Percentiles rank a stretch among this genome's conserved stretches.
phyloP scores from a whole-genome alignment of 64 coral and sea anemone species.

The Stichodactyla mertensii region DNA sequence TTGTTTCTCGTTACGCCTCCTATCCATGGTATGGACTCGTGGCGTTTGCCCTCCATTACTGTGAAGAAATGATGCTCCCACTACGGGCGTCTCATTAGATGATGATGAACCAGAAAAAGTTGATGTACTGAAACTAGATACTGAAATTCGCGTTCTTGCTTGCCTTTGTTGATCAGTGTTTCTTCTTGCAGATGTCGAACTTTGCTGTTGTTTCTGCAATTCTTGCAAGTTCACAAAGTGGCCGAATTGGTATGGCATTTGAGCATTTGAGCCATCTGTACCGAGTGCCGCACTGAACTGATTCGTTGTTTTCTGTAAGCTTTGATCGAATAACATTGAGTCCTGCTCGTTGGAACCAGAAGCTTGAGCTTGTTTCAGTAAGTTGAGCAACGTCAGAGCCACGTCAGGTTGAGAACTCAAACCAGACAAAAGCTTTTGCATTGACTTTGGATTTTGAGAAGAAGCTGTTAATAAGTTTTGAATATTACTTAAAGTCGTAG shows the following conservation, averaged over 20 bases:
- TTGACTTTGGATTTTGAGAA: conserved; percentile 45
- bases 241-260: conserved; percentile 8
- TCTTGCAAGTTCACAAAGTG: conserved; percentile 13
- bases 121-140: background rate
- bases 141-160: background rate
- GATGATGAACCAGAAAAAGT: background rate
- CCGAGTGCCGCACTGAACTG: conserved; percentile 13
- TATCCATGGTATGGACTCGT: background rate
- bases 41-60: background rate
- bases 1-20: conserved; percentile 3
- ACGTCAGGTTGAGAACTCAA: conserved; percentile 52
- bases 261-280: background rate
- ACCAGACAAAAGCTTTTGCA: conserved; percentile 39
- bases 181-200: background rate
- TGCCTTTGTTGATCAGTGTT: conserved; percentile 15
- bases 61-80: background rate
- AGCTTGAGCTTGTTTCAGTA: conserved; percentile 46
- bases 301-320: conserved; percentile 6
- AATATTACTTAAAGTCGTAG: conserved; percentile 8
- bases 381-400: conserved; percentile 22
- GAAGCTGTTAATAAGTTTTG: conserved; percentile 40
- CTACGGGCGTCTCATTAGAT: background rate
- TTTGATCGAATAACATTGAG: conserved; percentile 7
- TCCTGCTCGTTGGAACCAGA: conserved; percentile 4
- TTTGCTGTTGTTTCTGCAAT: conserved; percentile 25